Base-by-base conservation (phyloP, 2,888 invertebrate species). In the Julus scanicus region DNA sequence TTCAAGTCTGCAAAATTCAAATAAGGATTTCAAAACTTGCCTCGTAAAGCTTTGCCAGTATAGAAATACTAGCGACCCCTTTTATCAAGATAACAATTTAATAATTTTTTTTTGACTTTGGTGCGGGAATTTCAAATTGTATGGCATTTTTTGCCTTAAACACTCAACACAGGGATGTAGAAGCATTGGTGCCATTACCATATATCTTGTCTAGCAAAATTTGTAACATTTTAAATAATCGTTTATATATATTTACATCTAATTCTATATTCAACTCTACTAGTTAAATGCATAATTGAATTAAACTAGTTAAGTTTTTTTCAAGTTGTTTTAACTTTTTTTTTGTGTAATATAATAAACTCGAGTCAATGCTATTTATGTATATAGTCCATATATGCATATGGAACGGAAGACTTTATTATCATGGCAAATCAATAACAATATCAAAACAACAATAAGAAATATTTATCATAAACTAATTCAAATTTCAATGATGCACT, bases 361-460 rank as follows among this genome's bases (percentile, higher is more conserved):
- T 44, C 53, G 53, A 53, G 11, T 15, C 53, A 53, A 29, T 29
- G 29, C 29, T 29, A 17, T n/a, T 0, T 63, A 5, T 63, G n/a
- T 63, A 63, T n/a, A n/a, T 63, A n/a, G 63, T 17, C 63, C 63
- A 71, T 29, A 71, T 71, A 71, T 71, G 20, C 20, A 71, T 71
- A 29, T 29, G 71, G 71, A n/a, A 63, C 3, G 6, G 63, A 63
- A 63, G n/a, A 17, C 17, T 80, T 80, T 80, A 80, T 80, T 80
- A 20, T 37, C 20, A 37, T 80, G 29, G 2, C 37, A 80, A 80
- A 80, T 80, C 80, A 13, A 37, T 80, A 37, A n/a, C 17, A 17
- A 17, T n/a, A n/a, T 63, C 63, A 63, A n/a, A 71, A 80, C 37
- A 20, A 29, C 9, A 71, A 71, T 71, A 29, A 71, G 29, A 20